Evolutionary conservation across 1,140 invertebrate species (phyloP), one percentile per base, ranked within the genome.

Genomic region (Euura saliciscinereae): DNA sequence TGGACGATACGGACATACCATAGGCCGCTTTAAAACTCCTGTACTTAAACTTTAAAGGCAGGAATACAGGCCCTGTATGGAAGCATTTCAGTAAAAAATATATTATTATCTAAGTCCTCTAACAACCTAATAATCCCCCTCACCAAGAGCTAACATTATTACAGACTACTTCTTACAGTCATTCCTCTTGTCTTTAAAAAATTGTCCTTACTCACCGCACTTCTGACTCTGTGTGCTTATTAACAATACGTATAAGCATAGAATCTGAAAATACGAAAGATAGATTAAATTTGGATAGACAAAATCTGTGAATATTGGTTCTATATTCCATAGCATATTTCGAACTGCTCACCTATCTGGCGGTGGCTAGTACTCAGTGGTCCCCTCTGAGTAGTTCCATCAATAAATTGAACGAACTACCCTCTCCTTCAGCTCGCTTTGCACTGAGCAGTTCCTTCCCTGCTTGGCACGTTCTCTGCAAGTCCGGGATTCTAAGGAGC

Each of bases 311-410:
- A 28, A 28, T 28, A 28, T 28, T 28, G 28, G 28, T 28, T 28
- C 28, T 28, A 28, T 28, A 28, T 28, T 28, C 28, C 28, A 28
- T 28, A 59, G 13, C 3, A 59, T 59, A 59, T 59, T 3, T n/a
- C 10, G 0, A 3, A 59, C 3, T 59, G 2, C 2, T 59, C 13
- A 59, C 51, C 51, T 59, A n/a, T n/a, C n/a, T 59, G 51, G 51
- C 13, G 51, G 13, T 59, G 51, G 51, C 13, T 59, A 13, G 71
- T 76, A 80, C 82, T 93, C 89, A 97, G 86, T 96, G 95, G 88
- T 97, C 96, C 78, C 96, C 96, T 84, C 97, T 91, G 64, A 99
- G 88, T 64, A 99, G 90, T 88, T 98, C 97, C 94, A 98, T 97
- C 70, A 98, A 90, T 74, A 99, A 90, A 85, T 98, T 98, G 88